These are phyloP conservation scores for Entomyzon cyanotis DNA, from an alignment of 2,113 vertebrate species.

Conservation along the genomic window DNA sequence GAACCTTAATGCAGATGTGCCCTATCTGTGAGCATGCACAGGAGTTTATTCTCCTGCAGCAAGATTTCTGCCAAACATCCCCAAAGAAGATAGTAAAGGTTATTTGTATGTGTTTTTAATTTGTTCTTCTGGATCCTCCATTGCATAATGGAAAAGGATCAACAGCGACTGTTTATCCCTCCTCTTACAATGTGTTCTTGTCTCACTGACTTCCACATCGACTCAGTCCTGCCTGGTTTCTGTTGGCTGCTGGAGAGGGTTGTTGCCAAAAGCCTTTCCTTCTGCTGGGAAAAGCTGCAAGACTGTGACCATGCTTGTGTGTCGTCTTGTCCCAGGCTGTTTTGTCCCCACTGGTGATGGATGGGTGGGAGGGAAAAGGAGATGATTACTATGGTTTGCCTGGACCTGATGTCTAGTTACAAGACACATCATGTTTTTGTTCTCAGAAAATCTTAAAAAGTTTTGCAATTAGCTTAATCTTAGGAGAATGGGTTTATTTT, in stretches of 20 bases:
- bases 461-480: not conserved
- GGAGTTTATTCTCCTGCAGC: not conserved
- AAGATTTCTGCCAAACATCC: not conserved
- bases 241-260: not conserved
- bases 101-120: not conserved
- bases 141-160: not conserved
- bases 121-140: not conserved
- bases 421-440: not conserved
- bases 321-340: not conserved
- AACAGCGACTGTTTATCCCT: accelerated
- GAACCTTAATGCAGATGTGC: not conserved
- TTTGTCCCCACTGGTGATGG: not conserved
- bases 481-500: not conserved
- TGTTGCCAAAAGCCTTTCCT: not conserved
- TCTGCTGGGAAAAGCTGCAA: not conserved
- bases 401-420: not conserved
- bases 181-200: not conserved
- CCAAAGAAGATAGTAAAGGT: not conserved
- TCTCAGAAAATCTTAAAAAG: not conserved
- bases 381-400: accelerated
- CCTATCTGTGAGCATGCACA: accelerated
- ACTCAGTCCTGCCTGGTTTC: not conserved
- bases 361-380: not conserved
- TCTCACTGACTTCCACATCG: not conserved
- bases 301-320: not conserved